Percentiles rank a stretch among this genome's conserved stretches.
Evolutionary conservation across 2,797 vertebrate species (phyloP).

Genomic region (Buphagus erythrorhynchus): DNA sequence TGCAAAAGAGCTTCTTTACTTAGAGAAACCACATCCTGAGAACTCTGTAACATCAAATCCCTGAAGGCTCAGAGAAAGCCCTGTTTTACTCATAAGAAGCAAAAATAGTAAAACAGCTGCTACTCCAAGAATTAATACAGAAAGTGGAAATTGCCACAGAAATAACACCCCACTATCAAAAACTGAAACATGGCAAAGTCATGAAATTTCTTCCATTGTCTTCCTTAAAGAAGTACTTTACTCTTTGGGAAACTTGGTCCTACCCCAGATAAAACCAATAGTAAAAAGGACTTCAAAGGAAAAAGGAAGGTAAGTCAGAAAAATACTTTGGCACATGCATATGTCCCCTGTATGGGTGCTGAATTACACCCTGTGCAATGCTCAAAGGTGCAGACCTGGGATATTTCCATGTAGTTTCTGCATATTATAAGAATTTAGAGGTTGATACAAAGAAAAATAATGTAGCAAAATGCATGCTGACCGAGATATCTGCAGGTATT

Average conservation of each 20-base stretch:
- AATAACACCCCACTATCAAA: background rate
- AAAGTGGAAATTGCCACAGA: background rate
- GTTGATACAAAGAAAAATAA: background rate
- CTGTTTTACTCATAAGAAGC: background rate
- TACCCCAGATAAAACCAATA: background rate
- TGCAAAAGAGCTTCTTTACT: background rate
- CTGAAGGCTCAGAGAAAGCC: background rate
- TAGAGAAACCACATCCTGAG: background rate
- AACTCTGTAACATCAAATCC: background rate
- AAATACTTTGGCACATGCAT: rapidly evolving
- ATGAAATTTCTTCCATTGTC: background rate
- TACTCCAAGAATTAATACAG: background rate
- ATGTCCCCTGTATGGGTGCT: rapidly evolving
- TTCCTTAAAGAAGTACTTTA: background rate
- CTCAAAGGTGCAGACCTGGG: background rate
- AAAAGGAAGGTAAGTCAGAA: background rate
- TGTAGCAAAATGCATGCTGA: background rate
- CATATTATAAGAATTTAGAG: background rate
- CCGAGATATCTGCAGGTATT: background rate
- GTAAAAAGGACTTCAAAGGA: background rate
- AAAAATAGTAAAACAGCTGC: background rate
- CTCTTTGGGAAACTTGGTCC: background rate
- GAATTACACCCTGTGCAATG: background rate
- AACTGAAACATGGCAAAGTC: background rate
- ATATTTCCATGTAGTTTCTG: background rate